A percentile compares a stretch with the other conserved stretches of the same genome.
Conservation (phyloP, 2,113 vertebrate genomes). For the Anguilla rostrata region DNA sequence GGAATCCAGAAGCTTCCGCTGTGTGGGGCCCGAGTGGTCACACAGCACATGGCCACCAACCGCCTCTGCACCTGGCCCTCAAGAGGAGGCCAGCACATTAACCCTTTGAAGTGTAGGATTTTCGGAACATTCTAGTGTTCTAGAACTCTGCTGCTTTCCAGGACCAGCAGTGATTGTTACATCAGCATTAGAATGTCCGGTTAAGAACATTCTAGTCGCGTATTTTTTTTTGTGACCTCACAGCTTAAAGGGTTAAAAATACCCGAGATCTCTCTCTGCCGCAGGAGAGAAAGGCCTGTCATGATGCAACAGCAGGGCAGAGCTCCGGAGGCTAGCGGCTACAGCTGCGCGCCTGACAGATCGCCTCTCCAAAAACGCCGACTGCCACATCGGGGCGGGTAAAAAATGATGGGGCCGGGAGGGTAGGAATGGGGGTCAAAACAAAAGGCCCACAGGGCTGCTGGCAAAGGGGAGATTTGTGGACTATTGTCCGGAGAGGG, state of each 20-base stretch:
- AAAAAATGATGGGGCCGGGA: background rate
- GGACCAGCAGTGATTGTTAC: too few relatives aligned
- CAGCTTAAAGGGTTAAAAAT: background rate
- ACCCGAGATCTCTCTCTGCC: background rate
- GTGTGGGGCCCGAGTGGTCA: background rate
- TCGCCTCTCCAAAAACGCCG: background rate
- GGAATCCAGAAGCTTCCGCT: background rate
- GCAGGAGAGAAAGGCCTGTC: background rate
- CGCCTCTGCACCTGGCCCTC: background rate
- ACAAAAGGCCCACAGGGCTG: slow-evolving; percentile 24
- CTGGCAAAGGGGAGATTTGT: slow-evolving; percentile 44
- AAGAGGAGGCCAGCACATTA: background rate
- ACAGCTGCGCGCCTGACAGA: background rate
- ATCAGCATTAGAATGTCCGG: too few relatives aligned
- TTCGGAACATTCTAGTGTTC: too few relatives aligned
- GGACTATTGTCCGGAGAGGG: slow-evolving; percentile 34
- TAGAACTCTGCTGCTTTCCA: too few relatives aligned
- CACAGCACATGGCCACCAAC: background rate
- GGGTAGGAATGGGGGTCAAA: background rate
- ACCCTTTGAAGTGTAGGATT: too few relatives aligned
- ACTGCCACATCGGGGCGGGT: background rate
- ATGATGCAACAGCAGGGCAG: background rate
- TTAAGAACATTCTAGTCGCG: too few relatives aligned
- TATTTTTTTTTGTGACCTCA: too few relatives aligned
- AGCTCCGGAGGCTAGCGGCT: background rate